Evolutionary conservation across 2,797 vertebrate genomes (phyloP), one percentile per base, ranked within the genome.

Genomic region (Acanthurus tractus): DNA sequence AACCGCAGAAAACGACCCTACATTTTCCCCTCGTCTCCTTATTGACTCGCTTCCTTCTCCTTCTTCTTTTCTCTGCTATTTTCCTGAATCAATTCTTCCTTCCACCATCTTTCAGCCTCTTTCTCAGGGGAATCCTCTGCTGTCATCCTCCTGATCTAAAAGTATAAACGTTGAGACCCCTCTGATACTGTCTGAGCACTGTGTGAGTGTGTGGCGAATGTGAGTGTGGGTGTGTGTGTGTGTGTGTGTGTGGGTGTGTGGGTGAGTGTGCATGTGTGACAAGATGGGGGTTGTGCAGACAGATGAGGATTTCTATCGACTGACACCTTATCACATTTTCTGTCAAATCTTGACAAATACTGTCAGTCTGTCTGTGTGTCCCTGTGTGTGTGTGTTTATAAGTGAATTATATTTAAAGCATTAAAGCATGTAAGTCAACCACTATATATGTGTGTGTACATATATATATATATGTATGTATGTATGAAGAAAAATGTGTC

Each of bases 281-380:
- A 81, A 48, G 54, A 40, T 61, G 66, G 61, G 78, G 70, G 73
- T 52, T 73, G 65, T 79, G 79, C 44, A 74, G 79, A 84, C 79
- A 69, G 71, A 25, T 25, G 25, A 25, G 25, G 25, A 25, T 25
- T 25, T 25, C 66, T 74, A 67, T 78, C 48, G 9, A 83, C 85
- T 82, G 85, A 86, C 83, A 82, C 25, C 75, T 77, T 86, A 82
- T 89, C 76, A 56, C 82, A 81, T 65, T 69, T 83, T 57, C 79
- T 88, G 84, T 86, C 84, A 85, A 58, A 82, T 65, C 78, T 55
- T 86, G 83, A 89, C 76, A 85, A 74, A 84, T 63, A 17, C 67
- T 79, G 79, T 68, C 79, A 87, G 62, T 65, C 25, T 69, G 7
- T 52, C n/a, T 36, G 46, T 20, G 20, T 50, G 20, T 74, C 52